These are phyloP conservation scores for Telmatochromis brachygnathus DNA, from an alignment of 2,113 vertebrate genomes.

Conservation along the genomic window DNA sequence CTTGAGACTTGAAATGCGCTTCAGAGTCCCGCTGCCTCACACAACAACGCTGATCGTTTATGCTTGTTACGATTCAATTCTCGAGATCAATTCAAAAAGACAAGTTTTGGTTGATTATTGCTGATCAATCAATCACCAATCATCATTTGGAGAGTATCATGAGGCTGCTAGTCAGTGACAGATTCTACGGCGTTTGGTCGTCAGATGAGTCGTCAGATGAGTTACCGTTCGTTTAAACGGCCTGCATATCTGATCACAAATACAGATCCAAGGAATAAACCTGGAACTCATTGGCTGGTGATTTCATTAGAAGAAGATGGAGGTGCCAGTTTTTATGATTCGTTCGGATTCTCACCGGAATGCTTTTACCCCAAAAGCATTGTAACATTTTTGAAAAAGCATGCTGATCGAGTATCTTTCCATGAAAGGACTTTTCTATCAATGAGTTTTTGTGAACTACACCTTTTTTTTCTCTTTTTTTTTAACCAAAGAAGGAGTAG, in stretches of 20 bases:
- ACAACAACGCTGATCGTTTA: background rate
- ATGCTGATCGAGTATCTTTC: background rate
- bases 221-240: background rate
- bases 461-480: fast-evolving
- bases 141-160: background rate
- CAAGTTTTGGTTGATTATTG: background rate
- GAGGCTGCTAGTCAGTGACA: background rate
- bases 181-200: background rate
- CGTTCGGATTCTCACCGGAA: background rate
- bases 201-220: background rate
- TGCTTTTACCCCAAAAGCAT: background rate
- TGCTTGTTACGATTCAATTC: background rate
- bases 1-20: background rate
- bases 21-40: background rate
- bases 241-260: background rate
- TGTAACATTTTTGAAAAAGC: background rate
- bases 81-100: background rate
- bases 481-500: background rate
- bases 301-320: background rate
- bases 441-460: background rate
- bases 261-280: background rate
- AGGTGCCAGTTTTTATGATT: background rate
- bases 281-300: background rate
- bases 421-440: background rate
- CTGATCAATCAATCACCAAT: background rate